Conservation (phyloP, 92 coral and sea anemone genomes). For the Zoanthus solanderi region DNA sequence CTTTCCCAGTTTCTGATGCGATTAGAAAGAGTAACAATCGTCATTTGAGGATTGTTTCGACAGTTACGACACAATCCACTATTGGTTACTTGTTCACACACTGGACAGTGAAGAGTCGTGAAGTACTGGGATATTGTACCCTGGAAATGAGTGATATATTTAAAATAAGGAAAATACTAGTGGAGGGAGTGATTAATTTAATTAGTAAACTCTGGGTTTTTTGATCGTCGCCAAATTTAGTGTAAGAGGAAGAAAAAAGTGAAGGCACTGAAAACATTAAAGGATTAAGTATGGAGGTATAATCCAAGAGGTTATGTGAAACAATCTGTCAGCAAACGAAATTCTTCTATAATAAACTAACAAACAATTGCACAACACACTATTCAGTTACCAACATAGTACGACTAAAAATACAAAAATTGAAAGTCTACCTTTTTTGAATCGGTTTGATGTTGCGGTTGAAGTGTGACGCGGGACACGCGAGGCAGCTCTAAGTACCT, state of each 20-base stretch:
- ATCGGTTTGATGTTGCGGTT: conserved; percentile 55
- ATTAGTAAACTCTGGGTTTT: no score
- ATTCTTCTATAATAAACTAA: no score
- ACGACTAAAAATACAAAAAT: background rate
- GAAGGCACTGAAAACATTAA: no score
- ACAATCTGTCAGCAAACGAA: no score
- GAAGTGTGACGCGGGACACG: conserved; percentile 74
- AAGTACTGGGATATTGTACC: conserved; percentile 96
- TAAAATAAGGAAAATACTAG: no score
- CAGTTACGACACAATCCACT: conserved; percentile 78
- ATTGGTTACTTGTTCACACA: conserved; percentile 86
- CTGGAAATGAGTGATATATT: conserved; percentile 33
- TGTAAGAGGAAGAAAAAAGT: no score
- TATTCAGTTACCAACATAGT: background rate
- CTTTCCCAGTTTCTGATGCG: conserved; percentile 87
- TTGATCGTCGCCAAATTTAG: no score
- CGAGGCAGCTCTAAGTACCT: conserved; percentile 97
- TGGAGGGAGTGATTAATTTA: no score
- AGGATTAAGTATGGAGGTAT: no score
- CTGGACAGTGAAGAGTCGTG: conserved; percentile 90
- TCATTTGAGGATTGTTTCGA: conserved; percentile 74
- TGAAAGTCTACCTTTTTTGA: conserved; percentile 62
- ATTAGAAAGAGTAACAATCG: conserved; percentile 70
- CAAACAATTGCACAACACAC: no score
- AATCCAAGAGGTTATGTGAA: no score